Evolutionary conservation across 2,113 vertebrate genomes (phyloP), one percentile per base, ranked within the genome.

Genomic region (Ammodytes dubius): DNA sequence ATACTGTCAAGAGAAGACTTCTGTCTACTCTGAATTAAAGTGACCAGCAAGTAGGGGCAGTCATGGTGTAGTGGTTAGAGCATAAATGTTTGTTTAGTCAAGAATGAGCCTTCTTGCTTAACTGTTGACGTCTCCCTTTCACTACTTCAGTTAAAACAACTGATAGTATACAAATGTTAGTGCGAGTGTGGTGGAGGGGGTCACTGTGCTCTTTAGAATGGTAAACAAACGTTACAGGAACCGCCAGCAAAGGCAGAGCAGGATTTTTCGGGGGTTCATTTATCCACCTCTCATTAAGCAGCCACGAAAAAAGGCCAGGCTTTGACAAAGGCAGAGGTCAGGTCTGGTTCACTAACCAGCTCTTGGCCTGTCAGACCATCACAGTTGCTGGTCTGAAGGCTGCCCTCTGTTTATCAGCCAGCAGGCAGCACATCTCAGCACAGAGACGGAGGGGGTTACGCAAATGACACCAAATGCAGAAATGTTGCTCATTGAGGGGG

Each of bases 281-380:
- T 89, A 90, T 93, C 87, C 84, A 82, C 85, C 84, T 91, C 93
- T 95, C 94, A 95, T 95, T 95, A 95, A 94, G 88, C 88, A 77
- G 83, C 88, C 54, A 88, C 88, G 89, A 93, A 91, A 93, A 27
- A 94, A 94, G 93, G 88, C 89, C 90, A 90, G 87, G 86, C 86
- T 72, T 77, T 46, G 77, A 95, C 94, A 95, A 95, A 93, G 89
- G 83, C 84, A 83, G 85, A 92, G 95, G 94, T 95, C 94, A 92
- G 87, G 87, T 85, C 80, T 84, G 91, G 91, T 92, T 95, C 92
- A 95, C 83, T 91, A 90, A 92, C 86, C 92, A 93, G 91, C 87
- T 91, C 91, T 67, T 79, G 79, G 89, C 87, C 84, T 93, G 91
- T 94, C 94, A 94, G 87, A 84, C 92, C 91, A 87, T 91, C 88